Evolutionary conservation across 2,797 vertebrate genomes (phyloP).

Genomic region (Toxotes lorentzi): DNA sequence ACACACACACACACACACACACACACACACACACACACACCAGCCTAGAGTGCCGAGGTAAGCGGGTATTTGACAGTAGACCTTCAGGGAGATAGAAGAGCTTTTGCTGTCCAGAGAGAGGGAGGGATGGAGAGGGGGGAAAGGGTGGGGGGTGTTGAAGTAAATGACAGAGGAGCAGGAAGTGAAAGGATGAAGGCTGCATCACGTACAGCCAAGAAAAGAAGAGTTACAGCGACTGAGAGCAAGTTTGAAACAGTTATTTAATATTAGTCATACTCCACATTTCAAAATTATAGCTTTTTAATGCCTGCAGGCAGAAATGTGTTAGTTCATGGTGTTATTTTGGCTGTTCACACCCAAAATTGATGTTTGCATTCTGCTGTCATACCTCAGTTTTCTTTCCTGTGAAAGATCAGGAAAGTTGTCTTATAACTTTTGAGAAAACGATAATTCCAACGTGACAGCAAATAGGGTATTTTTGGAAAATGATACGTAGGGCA

Average conservation of each 20-base stretch:
- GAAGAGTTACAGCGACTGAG: conserved; percentile 1
- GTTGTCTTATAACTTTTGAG: background rate
- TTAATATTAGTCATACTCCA: background rate
- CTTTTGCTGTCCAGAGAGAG: conserved; percentile 61
- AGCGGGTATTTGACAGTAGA: conserved; percentile 80
- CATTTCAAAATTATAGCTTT: background rate
- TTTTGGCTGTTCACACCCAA: background rate
- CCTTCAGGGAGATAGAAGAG: conserved; percentile 78
- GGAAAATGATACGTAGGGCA: background rate
- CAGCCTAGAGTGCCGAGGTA: conserved; percentile 73
- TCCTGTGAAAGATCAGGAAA: background rate
- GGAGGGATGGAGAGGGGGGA: too few species aligned
- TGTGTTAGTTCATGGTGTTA: background rate
- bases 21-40: conserved; percentile 36
- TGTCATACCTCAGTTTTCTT: background rate
- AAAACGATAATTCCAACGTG: background rate
- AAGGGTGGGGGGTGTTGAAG: background rate
- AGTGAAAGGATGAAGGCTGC: conserved; percentile 42
- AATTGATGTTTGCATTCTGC: background rate
- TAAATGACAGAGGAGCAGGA: conserved; percentile 51
- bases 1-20: conserved; percentile 34
- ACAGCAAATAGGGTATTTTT: background rate
- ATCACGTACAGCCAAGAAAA: conserved; percentile 1
- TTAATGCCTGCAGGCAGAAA: background rate
- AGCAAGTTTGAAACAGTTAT: conserved; percentile 7